Evolutionary conservation across 2,888 invertebrate genomes (phyloP), one percentile per base, ranked within the genome.

Genomic region (Brenthis daphne): DNA sequence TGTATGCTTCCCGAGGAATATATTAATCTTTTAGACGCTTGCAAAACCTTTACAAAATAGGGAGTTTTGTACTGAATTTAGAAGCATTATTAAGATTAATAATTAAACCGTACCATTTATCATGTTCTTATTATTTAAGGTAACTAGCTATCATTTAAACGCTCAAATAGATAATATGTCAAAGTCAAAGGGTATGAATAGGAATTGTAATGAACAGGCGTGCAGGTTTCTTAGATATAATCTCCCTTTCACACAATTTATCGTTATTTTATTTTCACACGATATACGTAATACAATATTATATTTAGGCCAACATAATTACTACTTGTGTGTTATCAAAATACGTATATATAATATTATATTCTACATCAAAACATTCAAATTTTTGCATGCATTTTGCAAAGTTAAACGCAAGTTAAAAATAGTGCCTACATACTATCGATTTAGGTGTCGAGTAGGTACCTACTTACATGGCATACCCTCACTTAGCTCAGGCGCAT

Each of bases 151-250:
- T 43, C 53, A 16, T 50, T 55, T 84, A 80, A 77, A 75, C 82
- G 79, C 81, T 82, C 80, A 84, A 84, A 87, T 82, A 77, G 80
- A 81, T 80, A 82, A 81, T 88, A 83, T 80, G 84, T 88, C 85
- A 87, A 84, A 82, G 84, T 83, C 84, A 79, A 75, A 78, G 71
- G 70, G 77, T 79, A 79, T 83, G 84, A 85, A 86, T 86, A 80
- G 84, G 82, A 85, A 81, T 77, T 82, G 78, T 84, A 85, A 83
- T 87, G 84, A 86, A 86, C 84, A 79, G 81, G 71, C 74, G 70
- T 77, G 77, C 76, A 64, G 14, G 24, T 24, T n/a, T 13, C 13
- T 51, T 54, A 6, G 16, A 37, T 20, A 33, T 20, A 8, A 13
- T 63, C 61, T 63, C 20, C n/a, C 16, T 47, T 4, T 8, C 53